A percentile compares a stretch with the other conserved stretches of the same genome.
Evolutionary conservation across 2,888 invertebrate genomes (phyloP).

Genomic region (Rhingia campestris): DNA sequence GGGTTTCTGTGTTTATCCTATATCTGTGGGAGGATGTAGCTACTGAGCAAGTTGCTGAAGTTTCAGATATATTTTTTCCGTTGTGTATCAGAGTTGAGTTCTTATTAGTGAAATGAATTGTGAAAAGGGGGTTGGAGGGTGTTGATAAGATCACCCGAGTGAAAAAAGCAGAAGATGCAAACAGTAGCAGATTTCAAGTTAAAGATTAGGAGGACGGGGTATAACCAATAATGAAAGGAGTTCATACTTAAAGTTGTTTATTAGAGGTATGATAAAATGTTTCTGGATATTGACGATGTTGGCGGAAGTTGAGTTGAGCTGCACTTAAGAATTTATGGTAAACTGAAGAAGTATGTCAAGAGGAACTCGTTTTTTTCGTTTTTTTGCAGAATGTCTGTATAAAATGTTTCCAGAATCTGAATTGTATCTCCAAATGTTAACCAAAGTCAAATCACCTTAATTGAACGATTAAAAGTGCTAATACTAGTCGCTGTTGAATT

Average conservation of each 20-base stretch:
- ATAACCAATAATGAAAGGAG: constrained; percentile 4
- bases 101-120: constrained; percentile 58
- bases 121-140: constrained; percentile 42
- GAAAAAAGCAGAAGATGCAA: constrained; percentile 29
- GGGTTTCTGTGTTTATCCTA: not conserved
- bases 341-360: too few species aligned
- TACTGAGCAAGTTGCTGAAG: constrained; percentile 13
- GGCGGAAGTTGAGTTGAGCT: not conserved
- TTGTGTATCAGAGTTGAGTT: constrained; percentile 15
- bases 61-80: constrained; percentile 13
- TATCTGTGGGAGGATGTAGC: constrained; percentile 38
- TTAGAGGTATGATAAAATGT: not conserved
- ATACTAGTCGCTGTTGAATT: too few species aligned
- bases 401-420: too few species aligned
- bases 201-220: constrained; percentile 30
- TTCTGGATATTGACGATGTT: too few species aligned
- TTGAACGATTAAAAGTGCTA: too few species aligned
- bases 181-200: constrained; percentile 53
- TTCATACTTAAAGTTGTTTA: not conserved
- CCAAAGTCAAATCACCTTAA: too few species aligned
- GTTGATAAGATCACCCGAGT: constrained; percentile 37
- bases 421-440: too few species aligned
- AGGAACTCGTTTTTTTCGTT: too few species aligned
- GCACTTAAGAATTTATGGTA: too few species aligned
- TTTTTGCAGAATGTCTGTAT: too few species aligned